Base-by-base conservation (phyloP, 2,888 invertebrate species). In the Oxyteleia sp. region DNA sequence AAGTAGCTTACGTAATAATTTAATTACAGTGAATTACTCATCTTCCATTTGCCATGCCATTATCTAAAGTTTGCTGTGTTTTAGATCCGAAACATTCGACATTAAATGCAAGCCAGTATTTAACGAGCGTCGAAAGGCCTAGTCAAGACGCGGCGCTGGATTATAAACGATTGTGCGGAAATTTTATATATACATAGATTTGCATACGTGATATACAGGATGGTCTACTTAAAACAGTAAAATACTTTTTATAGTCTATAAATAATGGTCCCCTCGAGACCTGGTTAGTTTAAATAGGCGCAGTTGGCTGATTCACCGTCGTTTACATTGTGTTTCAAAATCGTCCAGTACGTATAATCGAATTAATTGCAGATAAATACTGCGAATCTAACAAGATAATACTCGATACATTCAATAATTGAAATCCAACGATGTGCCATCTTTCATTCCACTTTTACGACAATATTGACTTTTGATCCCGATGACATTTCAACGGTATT, bases 161-260 rank as follows among this genome's bases (percentile, higher is more conserved):
- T 64, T 55, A 64, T 3, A 23, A 41, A 75, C 64, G 32, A 47
- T 64, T 3, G 18, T 13, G 49, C 11, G 35, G 59, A 32, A 59
- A 68, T 55, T 61, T 32, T 55, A 51, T 47, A 45, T 35, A 15
- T 20, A 32, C 29, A 7, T 8, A 20, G 35, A 69, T 71, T 66
- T 66, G 66, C 66, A 75, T 75, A 49, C 45, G 47, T 53, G 57
- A 66, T 66, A 57, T 75, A 49, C 26, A 55, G 41, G n/a, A n/a
- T n/a, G n/a, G n/a, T n/a, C n/a, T n/a, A n/a, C n/a, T n/a, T n/a
- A n/a, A n/a, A n/a, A n/a, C n/a, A n/a, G n/a, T 75, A 47, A 63
- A 63, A 53, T 10, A 26, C n/a, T 59, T 47, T 55, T 57, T 51
- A 51, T 41, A 5, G 49, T 13, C 66, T 13, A 61, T 59, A 71